Conservation (phyloP, 92 coral and sea anemone species). For the Paramuricea clavata region DNA sequence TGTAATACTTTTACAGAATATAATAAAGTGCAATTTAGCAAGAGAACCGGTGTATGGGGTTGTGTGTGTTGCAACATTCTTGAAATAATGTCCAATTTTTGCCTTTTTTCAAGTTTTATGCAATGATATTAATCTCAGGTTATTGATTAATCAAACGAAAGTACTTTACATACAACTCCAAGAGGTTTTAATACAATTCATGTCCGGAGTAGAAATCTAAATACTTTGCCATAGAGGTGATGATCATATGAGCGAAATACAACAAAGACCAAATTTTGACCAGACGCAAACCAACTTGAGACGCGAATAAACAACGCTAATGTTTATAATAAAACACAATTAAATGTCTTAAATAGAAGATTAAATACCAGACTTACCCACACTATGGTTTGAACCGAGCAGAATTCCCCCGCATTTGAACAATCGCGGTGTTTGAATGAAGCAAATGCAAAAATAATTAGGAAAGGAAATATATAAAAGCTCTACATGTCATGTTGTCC, state of each 20-base stretch:
- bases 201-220: slow-evolving; percentile 3
- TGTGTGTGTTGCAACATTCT: background rate
- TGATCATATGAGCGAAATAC: background rate
- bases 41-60: background rate
- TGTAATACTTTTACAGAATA: background rate
- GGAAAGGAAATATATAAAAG: background rate
- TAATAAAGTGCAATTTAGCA: background rate
- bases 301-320: background rate
- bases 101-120: background rate
- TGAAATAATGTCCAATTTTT: background rate
- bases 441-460: background rate
- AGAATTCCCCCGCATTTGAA: background rate
- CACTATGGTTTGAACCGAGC: background rate
- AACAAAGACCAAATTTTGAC: background rate
- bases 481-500: background rate
- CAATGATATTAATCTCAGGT: background rate
- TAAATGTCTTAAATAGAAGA: background rate
- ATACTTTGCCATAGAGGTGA: background rate
- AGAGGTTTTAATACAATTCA: background rate
- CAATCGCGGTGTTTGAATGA: background rate
- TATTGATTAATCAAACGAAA: too few species aligned
- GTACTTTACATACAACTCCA: background rate
- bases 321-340: background rate
- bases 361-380: background rate
- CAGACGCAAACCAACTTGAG: background rate